phyloP scores from a whole-genome alignment of 2,113 vertebrate species.

The Rhea americana region DNA sequence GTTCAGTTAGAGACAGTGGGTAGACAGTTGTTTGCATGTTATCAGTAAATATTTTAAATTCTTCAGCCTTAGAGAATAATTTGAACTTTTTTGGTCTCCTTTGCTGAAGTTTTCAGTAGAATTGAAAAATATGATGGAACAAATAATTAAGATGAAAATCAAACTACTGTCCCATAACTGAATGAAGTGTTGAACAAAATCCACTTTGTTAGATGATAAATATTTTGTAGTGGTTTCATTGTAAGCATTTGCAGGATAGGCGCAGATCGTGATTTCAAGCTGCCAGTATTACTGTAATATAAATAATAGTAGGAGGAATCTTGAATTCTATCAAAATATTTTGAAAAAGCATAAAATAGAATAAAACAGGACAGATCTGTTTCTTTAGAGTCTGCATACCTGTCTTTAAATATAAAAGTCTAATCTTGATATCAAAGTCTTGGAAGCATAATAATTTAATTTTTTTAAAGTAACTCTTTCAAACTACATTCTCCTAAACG shows the following conservation, averaged over 20 bases:
- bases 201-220: not conserved
- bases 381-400: not conserved
- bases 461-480: not conserved
- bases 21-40: not conserved
- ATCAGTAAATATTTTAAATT: not conserved
- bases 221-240: not conserved
- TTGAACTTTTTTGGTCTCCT: not conserved
- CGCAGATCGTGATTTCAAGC: not conserved
- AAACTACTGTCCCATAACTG: not conserved
- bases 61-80: not conserved
- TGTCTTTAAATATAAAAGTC: not conserved
- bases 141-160: not conserved
- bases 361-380: not conserved
- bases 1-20: not conserved
- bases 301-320: not conserved
- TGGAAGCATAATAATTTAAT: not conserved
- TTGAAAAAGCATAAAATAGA: not conserved
- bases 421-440: not conserved
- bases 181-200: not conserved
- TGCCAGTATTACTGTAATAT: not conserved
- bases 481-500: accelerated
- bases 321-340: not conserved
- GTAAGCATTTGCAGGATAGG: not conserved
- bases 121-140: not conserved
- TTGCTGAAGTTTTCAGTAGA: not conserved